Base-by-base conservation (phyloP, 2,113 vertebrate genomes). In the Antechinus flavipes region DNA sequence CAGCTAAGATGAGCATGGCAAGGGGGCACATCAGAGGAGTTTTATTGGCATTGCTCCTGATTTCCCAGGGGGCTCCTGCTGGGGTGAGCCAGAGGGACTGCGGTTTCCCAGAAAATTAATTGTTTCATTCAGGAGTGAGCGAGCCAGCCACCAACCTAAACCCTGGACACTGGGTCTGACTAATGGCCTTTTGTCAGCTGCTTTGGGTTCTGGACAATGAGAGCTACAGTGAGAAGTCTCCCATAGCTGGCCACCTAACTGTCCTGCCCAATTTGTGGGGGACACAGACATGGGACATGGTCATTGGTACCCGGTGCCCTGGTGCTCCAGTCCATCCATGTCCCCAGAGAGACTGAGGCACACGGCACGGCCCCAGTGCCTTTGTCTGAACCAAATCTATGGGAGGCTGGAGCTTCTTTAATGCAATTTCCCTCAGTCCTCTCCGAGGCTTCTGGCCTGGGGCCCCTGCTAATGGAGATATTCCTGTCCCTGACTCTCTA, bases 11-110 rank as follows among this genome's bases (percentile, higher is more conserved):
- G 30, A 35, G 53, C 9, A 30, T 11, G 90, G n/a, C 14, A 6
- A 42, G 61, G 8, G 68, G 68, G 19, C 68, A 84, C 68, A 84
- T 84, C 68, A 84, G 35, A 84, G 16, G n/a, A 84, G 68, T 84
- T 84, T 84, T 84, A 84, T 84, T 42, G n/a, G 68, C 42, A n/a
- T 19, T 84, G 68, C 68, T 42, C 68, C n/a, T 84, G 68, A 84
- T 84, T 84, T 84, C 68, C 68, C 68, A 84, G 68, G 68, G 68
- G 68, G 68, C 68, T 84, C 68, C n/a, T 84, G 68, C 68, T 84
- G 68, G 68, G 68, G 68, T 22, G 68, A 84, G n/a, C n/a, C 68
- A 84, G 23, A 84, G n/a, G 68, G 35, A 42, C n/a, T 84, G 68
- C 2, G 68, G 68, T 84, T 84, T 84, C 68, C 68, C 35, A 84